These are phyloP conservation scores for Myiothlypis coronata DNA, from an alignment of 2,797 vertebrate species.

Conservation along the genomic window DNA sequence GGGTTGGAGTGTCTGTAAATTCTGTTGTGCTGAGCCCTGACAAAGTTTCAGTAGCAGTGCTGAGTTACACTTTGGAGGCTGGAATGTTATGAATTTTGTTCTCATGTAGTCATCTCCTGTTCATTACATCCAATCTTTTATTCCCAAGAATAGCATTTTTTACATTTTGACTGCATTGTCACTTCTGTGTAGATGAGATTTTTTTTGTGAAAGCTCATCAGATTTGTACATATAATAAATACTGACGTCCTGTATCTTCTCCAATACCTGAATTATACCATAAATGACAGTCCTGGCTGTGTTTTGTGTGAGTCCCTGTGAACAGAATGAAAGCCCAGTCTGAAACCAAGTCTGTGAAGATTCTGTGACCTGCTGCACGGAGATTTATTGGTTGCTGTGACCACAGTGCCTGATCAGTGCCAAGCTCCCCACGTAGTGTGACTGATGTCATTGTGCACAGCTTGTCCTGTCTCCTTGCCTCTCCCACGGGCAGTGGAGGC, in stretches of 20 bases:
- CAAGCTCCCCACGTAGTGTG: not conserved
- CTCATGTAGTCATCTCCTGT: rapidly evolving
- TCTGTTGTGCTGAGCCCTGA: not conserved
- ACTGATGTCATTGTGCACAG: not conserved
- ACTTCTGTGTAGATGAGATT: not conserved
- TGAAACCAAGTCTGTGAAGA: not conserved
- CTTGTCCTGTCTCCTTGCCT: not conserved
- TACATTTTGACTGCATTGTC: not conserved
- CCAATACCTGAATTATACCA: not conserved
- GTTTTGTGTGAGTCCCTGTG: not conserved
- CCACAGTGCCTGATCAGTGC: not conserved
- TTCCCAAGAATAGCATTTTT: not conserved
- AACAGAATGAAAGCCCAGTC: not conserved
- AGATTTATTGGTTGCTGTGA: not conserved
- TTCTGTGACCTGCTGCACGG: not conserved
- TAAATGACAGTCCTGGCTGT: not conserved
- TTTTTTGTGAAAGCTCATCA: not conserved
- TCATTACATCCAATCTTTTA: not conserved
- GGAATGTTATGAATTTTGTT: not conserved
- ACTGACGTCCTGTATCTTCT: not conserved
- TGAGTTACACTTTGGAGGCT: not conserved
- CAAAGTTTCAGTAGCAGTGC: not conserved
- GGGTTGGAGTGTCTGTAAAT: not conserved
- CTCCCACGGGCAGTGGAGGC: not conserved
- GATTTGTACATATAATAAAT: not conserved